These are phyloP conservation scores for Etheostoma cragini DNA, from an alignment of 2,113 vertebrate species.

Conservation along the genomic window DNA sequence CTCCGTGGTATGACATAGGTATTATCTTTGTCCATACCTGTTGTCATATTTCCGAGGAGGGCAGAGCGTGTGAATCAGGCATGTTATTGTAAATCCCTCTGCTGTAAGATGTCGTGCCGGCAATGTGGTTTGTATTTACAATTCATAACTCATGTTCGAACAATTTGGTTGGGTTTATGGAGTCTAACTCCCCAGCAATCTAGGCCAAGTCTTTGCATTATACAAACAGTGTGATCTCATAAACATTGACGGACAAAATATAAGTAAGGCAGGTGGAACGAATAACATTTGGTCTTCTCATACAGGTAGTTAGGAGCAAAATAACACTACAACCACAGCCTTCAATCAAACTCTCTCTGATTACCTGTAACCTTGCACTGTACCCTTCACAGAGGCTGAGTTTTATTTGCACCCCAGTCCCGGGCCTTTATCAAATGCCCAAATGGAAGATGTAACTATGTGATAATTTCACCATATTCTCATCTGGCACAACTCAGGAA, in stretches of 20 bases:
- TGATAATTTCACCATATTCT: not conserved
- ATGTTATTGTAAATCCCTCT: slow-evolving; percentile 35
- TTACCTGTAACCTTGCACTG: no score
- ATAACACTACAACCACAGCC: not conserved
- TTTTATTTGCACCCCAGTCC: not conserved
- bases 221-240: slow-evolving; percentile 8
- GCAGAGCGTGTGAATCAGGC: slow-evolving; percentile 16
- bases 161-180: slow-evolving; percentile 22
- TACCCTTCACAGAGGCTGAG: not conserved
- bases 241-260: not conserved
- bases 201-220: not conserved
- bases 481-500: not conserved
- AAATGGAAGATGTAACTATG: not conserved
- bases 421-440: not conserved
- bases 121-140: slow-evolving; percentile 56
- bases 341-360: not conserved
- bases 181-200: not conserved
- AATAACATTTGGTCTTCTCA: not conserved
- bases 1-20: slow-evolving; percentile 45
- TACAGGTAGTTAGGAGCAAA: not conserved
- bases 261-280: not conserved
- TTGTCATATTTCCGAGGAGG: slow-evolving; percentile 24
- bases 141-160: slow-evolving; percentile 21
- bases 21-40: slow-evolving; percentile 54
- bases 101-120: slow-evolving; percentile 13